These are phyloP conservation scores for Hyperoodon ampullatus DNA, from an alignment of 2,113 vertebrate species.

Conservation along the genomic window DNA sequence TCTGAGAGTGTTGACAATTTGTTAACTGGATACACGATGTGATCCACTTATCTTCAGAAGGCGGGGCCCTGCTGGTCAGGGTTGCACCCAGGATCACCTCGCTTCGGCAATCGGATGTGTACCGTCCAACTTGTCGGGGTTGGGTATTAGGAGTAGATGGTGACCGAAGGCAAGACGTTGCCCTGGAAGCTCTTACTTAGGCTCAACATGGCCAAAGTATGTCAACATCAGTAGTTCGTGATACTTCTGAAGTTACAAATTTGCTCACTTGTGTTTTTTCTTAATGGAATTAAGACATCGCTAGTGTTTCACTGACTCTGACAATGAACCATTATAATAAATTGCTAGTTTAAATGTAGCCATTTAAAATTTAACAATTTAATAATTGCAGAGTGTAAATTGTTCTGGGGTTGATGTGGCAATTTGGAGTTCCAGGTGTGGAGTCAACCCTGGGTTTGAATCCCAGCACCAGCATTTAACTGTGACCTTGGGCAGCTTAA, in stretches of 20 bases:
- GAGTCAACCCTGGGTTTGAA: conserved; percentile 3
- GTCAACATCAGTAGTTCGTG: not conserved
- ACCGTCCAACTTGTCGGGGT: not conserved
- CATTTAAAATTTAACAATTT: conserved; percentile 22
- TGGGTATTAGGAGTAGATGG: not conserved
- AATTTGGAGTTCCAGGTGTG: not conserved
- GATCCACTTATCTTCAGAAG: not conserved
- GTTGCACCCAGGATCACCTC: not conserved
- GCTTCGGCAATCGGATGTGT: not conserved
- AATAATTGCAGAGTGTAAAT: not conserved
- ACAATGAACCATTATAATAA: not conserved
- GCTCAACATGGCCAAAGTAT: not conserved
- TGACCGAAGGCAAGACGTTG: not conserved
- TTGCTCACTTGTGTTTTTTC: conserved; percentile 26
- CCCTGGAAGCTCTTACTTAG: not conserved
- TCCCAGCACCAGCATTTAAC: not conserved
- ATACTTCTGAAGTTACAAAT: not conserved
- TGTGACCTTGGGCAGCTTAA: not conserved
- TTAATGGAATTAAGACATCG: not conserved
- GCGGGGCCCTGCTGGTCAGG: not conserved
- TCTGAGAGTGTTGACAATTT: not conserved
- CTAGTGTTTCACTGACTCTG: not conserved
- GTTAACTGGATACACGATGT: not conserved
- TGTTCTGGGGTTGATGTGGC: not conserved
- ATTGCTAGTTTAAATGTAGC: not conserved